Conservation (phyloP, 1,140 invertebrate genomes). For the Dreissena rostriformis region DNA sequence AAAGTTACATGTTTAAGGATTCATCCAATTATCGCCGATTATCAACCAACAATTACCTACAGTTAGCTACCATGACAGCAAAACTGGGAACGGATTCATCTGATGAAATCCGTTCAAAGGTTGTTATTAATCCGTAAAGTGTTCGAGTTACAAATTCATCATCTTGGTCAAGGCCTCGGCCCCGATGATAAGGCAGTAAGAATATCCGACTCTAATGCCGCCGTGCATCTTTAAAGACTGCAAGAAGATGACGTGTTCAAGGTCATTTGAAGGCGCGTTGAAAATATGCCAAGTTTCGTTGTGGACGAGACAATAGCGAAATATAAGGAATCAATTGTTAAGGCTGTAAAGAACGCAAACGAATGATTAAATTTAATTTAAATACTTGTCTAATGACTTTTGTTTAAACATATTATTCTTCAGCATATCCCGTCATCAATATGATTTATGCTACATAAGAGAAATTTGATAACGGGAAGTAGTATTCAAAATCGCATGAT, state of each 20-base stretch:
- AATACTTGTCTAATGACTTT: too few species aligned
- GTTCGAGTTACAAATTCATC: slow-evolving; percentile 79
- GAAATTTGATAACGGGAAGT: too few species aligned
- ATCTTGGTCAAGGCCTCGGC: slow-evolving; percentile 71
- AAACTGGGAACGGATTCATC: slow-evolving; percentile 55
- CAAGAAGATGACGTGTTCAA: background rate
- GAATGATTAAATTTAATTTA: too few species aligned
- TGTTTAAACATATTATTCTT: too few species aligned
- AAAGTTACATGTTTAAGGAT: slow-evolving; percentile 77
- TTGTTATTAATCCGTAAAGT: slow-evolving; percentile 73
- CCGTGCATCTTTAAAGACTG: background rate
- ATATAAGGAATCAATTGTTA: too few species aligned
- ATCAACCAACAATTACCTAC: slow-evolving; percentile 28
- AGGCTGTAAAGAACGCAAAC: too few species aligned
- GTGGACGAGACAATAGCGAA: too few species aligned
- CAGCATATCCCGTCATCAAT: too few species aligned
- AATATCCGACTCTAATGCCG: background rate
- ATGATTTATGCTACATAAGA: too few species aligned
- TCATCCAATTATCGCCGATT: slow-evolving; percentile 52
- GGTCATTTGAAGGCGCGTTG: too few species aligned
- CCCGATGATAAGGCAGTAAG: background rate
- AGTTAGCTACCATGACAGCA: slow-evolving; percentile 65
- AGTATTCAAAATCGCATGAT: too few species aligned
- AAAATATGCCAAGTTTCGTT: too few species aligned
- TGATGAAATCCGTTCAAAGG: slow-evolving; percentile 71